A percentile compares a stretch with the other conserved stretches of the same genome.
Evolutionary conservation across 2,113 vertebrate genomes (phyloP).

Genomic region (Camelus bactrianus): DNA sequence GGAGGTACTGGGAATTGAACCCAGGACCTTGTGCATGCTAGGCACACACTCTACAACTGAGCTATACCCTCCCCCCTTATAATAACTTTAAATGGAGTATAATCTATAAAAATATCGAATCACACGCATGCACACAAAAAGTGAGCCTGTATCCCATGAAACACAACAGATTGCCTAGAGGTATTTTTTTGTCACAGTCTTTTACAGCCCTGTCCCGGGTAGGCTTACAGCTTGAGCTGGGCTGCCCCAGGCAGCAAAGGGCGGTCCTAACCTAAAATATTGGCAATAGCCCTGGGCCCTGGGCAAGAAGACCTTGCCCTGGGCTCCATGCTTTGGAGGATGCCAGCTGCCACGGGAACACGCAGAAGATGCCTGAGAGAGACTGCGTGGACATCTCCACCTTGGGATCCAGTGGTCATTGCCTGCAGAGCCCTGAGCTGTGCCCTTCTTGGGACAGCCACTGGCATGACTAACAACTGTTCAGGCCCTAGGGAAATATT

Average conservation of each 20-base stretch:
- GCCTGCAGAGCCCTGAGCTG: background rate
- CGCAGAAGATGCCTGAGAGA: fast-evolving
- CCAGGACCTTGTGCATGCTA: too few relatives aligned
- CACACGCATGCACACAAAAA: background rate
- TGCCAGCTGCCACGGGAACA: background rate
- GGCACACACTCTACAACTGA: too few relatives aligned
- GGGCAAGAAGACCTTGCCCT: background rate
- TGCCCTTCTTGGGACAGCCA: background rate
- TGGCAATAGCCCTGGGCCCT: background rate
- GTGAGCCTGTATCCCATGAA: background rate
- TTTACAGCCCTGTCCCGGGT: background rate
- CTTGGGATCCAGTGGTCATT: background rate
- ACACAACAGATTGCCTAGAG: background rate
- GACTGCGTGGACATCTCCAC: background rate
- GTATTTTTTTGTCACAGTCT: background rate
- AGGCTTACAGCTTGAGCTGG: background rate
- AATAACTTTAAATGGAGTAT: too few relatives aligned
- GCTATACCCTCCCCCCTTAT: too few relatives aligned
- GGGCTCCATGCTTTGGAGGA: background rate
- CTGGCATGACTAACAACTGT: background rate
- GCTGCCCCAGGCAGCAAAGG: background rate
- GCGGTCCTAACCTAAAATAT: background rate
- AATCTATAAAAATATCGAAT: too few relatives aligned
- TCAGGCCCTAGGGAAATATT: background rate
- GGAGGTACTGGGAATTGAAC: too few relatives aligned